Percentiles rank a stretch among this genome's conserved stretches.
These are phyloP conservation scores for Pungitius pungitius DNA, from an alignment of 2,113 vertebrate genomes.

Conservation along the genomic window DNA sequence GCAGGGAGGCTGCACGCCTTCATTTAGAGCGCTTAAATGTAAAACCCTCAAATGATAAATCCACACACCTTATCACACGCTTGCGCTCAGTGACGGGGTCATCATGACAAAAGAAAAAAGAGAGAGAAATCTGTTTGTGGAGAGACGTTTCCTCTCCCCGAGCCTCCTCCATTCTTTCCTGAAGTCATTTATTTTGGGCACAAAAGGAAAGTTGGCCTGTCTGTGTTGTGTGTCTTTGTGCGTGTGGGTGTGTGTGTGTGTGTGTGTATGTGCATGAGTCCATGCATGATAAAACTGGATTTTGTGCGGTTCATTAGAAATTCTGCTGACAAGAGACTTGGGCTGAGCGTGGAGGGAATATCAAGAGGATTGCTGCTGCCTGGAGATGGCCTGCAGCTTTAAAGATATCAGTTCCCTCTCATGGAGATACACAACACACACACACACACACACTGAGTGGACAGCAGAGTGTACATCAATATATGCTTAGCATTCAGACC, in stretches of 20 bases:
- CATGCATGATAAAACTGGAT: slow-evolving; percentile 58
- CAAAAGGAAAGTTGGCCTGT: slow-evolving; percentile 30
- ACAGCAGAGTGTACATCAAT: slow-evolving; percentile 37
- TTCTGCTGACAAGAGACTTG: slow-evolving; percentile 74
- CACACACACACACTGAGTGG: slow-evolving; percentile 20
- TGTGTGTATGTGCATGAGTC: slow-evolving; percentile 28
- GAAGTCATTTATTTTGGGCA: slow-evolving; percentile 43
- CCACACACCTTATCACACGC: slow-evolving; percentile 10
- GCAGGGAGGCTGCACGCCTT: not conserved
- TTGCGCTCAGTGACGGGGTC: slow-evolving; percentile 28
- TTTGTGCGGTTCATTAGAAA: slow-evolving; percentile 73
- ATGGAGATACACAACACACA: slow-evolving; percentile 27
- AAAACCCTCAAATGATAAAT: slow-evolving; percentile 25
- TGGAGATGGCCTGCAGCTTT: slow-evolving; percentile 68
- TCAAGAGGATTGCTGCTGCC: slow-evolving; percentile 53
- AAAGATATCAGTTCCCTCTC: slow-evolving; percentile 62
- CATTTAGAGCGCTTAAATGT: slow-evolving; percentile 20
- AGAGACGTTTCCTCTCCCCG: slow-evolving; percentile 36
- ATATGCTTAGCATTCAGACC: slow-evolving; percentile 46
- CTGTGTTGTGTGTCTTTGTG: slow-evolving; percentile 13
- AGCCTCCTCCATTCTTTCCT: slow-evolving; percentile 47
- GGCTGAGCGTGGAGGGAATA: slow-evolving; percentile 62
- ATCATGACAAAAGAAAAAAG: slow-evolving; percentile 38
- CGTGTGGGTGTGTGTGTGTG: slow-evolving; percentile 16
- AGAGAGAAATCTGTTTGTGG: slow-evolving; percentile 55